A percentile compares a stretch with the other conserved stretches of the same genome.
Evolutionary conservation across 1,140 invertebrate genomes (phyloP).

Genomic region (Brachionus calyciflorus): DNA sequence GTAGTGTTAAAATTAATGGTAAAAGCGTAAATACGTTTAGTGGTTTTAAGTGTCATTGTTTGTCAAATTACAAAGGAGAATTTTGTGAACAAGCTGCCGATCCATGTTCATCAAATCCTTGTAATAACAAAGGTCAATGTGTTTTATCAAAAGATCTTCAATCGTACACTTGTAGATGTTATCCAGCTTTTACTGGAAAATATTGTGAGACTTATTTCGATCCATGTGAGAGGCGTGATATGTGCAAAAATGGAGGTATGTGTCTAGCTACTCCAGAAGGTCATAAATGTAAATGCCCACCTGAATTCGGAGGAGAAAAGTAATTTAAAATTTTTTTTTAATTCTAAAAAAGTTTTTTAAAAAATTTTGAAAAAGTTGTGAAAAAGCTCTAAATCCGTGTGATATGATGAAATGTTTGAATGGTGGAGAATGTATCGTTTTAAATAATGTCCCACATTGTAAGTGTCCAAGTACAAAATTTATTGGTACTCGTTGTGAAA

Average conservation of each 20-base stretch:
- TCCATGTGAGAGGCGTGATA: background rate
- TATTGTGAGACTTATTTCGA: constrained; percentile 36
- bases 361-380: background rate
- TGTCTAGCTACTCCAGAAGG: constrained; percentile 18
- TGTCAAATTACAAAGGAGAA: background rate
- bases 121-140: constrained; percentile 34
- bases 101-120: constrained; percentile 31
- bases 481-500: constrained; percentile 43
- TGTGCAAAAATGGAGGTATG: constrained; percentile 42
- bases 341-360: background rate
- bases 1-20: background rate
- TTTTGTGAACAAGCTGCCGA: constrained; percentile 16
- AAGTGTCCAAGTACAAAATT: constrained; percentile 11
- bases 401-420: constrained; percentile 71
- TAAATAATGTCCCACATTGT: constrained; percentile 26
- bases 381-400: background rate
- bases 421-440: constrained; percentile 78
- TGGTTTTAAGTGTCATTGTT: constrained; percentile 22
- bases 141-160: background rate
- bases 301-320: constrained; percentile 23
- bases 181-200: constrained; percentile 26
- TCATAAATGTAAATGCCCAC: constrained; percentile 20
- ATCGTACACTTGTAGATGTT: constrained; percentile 15
- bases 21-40: background rate
- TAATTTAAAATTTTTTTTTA: background rate